A percentile compares a stretch with the other conserved stretches of the same genome.
These are phyloP conservation scores for Proisotoma minuta DNA, from an alignment of 2,888 invertebrate genomes.

Conservation along the genomic window DNA sequence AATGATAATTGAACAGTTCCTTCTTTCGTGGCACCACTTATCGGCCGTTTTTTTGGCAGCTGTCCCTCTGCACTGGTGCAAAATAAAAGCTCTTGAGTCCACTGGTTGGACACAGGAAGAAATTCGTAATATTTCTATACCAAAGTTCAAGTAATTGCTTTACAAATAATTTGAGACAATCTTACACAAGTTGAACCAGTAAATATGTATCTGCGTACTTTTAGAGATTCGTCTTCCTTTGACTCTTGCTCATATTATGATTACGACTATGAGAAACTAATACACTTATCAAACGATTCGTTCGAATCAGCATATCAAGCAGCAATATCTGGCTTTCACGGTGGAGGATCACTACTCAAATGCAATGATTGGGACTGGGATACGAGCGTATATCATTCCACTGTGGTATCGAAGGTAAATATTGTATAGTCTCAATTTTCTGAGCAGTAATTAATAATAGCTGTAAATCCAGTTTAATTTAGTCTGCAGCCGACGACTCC, in stretches of 20 bases:
- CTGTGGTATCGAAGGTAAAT: slow-evolving; percentile 22
- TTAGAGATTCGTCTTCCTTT: slow-evolving; percentile 21
- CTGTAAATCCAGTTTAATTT: slow-evolving; percentile 33
- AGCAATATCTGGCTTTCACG: neutral
- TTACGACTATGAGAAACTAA: slow-evolving; percentile 22
- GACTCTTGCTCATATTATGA: slow-evolving; percentile 40
- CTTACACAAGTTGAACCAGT: no score
- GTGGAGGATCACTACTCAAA: neutral
- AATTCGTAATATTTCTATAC: slow-evolving; percentile 43
- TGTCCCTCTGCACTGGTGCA: slow-evolving; percentile 44
- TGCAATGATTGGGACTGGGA: slow-evolving; percentile 25
- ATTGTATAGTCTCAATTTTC: neutral
- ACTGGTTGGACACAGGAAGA: slow-evolving; percentile 36
- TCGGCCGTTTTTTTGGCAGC: slow-evolving; percentile 41
- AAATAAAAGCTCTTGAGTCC: slow-evolving; percentile 16
- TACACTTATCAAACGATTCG: neutral
- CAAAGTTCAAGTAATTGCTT: slow-evolving; percentile 6
- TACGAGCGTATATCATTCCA: slow-evolving; percentile 15
- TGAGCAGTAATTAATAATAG: neutral
- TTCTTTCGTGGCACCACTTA: slow-evolving; percentile 40
- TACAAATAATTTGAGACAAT: no score
- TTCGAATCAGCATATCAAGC: slow-evolving; percentile 16
- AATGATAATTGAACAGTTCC: slow-evolving; percentile 12
- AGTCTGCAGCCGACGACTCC: slow-evolving; percentile 37
- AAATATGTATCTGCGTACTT: no score